phyloP scores from a whole-genome alignment of 2,888 invertebrate genomes.

The Dexiosoma caninum region DNA sequence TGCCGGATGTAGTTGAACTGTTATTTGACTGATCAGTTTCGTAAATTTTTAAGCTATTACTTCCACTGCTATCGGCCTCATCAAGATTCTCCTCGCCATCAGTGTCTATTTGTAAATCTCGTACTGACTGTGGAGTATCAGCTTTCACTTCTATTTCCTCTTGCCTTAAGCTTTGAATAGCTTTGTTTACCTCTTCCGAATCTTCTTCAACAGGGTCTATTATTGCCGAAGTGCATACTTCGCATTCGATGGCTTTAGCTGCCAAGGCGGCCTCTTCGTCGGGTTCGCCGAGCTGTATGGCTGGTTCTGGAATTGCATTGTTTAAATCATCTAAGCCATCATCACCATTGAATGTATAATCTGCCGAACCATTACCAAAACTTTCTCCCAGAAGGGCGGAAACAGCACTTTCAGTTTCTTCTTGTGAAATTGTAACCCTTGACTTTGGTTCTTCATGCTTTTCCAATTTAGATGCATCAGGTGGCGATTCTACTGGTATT shows the following conservation, averaged over 20 bases:
- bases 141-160: conserved; percentile 86
- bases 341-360: conserved; percentile 78
- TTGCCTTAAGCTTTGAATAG: conserved; percentile 87
- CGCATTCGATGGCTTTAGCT: conserved; percentile 77
- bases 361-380: conserved; percentile 83
- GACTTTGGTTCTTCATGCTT: conserved; percentile 85
- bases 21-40: conserved; percentile 66
- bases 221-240: conserved; percentile 53
- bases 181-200: conserved; percentile 90
- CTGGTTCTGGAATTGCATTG: conserved; percentile 75
- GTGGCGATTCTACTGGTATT: conserved; percentile 76
- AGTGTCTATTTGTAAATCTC: conserved; percentile 90
- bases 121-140: conserved; percentile 90
- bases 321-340: conserved; percentile 71
- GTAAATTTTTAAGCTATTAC: conserved; percentile 72
- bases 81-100: conserved; percentile 88
- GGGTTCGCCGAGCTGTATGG: conserved; percentile 71
- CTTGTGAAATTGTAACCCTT: conserved; percentile 89
- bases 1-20: conserved; percentile 45
- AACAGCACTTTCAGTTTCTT: conserved; percentile 95
- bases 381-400: conserved; percentile 92
- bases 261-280: conserved; percentile 78
- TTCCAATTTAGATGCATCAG: conserved; percentile 79
- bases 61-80: conserved; percentile 78
- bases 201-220: conserved; percentile 77